Conservation (phyloP, 2,113 vertebrate species). For the Colius striatus region DNA sequence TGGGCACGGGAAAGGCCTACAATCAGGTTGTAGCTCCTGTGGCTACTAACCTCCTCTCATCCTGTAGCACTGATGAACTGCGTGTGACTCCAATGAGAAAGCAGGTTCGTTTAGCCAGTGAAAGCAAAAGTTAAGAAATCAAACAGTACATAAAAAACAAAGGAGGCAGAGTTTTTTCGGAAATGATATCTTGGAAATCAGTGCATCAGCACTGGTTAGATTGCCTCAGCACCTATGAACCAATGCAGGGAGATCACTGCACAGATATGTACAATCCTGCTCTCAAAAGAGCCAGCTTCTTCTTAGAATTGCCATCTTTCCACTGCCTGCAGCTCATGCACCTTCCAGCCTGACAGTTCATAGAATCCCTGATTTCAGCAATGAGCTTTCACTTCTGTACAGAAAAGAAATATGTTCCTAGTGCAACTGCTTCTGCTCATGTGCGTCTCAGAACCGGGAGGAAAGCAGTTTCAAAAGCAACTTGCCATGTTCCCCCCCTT, state of each 20-base stretch:
- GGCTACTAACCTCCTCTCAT: constrained; percentile 48
- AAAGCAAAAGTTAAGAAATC: constrained; percentile 64
- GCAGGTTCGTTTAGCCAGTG: constrained; percentile 53
- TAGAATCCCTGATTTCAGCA: constrained; percentile 82
- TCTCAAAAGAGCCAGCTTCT: constrained; percentile 74
- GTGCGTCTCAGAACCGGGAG: constrained; percentile 71
- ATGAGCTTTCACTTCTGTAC: constrained; percentile 75
- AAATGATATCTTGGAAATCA: constrained; percentile 62
- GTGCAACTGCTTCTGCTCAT: constrained; percentile 80
- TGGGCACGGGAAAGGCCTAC: constrained; percentile 59
- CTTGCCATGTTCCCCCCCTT: background rate
- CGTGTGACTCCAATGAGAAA: constrained; percentile 48
- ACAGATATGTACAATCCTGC: constrained; percentile 69
- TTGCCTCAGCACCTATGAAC: constrained; percentile 70
- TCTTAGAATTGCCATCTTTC: constrained; percentile 71
- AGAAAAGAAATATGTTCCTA: constrained; percentile 76
- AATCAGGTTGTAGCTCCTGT: constrained; percentile 15
- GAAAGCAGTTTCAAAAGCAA: constrained; percentile 58
- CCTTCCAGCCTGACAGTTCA: constrained; percentile 71
- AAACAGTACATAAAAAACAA: constrained; percentile 64
- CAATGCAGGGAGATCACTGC: constrained; percentile 67
- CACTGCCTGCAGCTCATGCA: constrained; percentile 70
- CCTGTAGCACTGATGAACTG: constrained; percentile 31
- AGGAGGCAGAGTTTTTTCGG: constrained; percentile 59
- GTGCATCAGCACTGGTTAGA: constrained; percentile 67